These are phyloP conservation scores for Lutra lutra DNA, from an alignment of 2,797 vertebrate species.

Conservation along the genomic window DNA sequence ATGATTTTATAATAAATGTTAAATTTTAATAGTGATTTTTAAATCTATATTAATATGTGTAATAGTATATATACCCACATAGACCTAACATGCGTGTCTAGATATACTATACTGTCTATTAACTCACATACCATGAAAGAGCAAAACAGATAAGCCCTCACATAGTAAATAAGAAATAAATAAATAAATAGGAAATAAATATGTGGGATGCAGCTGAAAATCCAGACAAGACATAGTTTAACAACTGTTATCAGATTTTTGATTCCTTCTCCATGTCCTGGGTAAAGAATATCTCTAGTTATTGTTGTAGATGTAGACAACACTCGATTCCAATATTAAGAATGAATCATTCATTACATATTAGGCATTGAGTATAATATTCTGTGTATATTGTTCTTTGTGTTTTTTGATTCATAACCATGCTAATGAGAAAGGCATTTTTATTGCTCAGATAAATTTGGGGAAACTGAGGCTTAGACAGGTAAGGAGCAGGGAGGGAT, in stretches of 20 bases:
- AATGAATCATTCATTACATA: not conserved
- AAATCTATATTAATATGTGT: not conserved
- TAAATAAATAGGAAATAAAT: not conserved
- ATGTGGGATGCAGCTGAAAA: not conserved
- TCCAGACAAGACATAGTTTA: not conserved
- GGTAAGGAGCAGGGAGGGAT: not conserved
- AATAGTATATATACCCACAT: not conserved
- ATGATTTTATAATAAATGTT: not conserved
- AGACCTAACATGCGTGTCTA: fast-evolving
- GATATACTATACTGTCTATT: not conserved
- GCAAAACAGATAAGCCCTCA: not conserved
- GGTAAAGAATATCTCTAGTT: not conserved
- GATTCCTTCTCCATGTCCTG: not conserved
- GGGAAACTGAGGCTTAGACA: not conserved
- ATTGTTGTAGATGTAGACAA: not conserved
- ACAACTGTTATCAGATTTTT: not conserved
- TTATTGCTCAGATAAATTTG: not conserved
- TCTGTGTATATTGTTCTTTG: not conserved
- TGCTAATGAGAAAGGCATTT: not conserved
- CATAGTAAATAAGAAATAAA: not conserved
- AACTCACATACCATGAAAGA: not conserved
- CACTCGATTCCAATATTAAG: not conserved
- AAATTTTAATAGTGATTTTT: not conserved
- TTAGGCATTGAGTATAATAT: not conserved
- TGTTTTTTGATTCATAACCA: not conserved